Evolutionary conservation across 2,888 invertebrate species (phyloP).

Genomic region (Eupithecia insigniata): DNA sequence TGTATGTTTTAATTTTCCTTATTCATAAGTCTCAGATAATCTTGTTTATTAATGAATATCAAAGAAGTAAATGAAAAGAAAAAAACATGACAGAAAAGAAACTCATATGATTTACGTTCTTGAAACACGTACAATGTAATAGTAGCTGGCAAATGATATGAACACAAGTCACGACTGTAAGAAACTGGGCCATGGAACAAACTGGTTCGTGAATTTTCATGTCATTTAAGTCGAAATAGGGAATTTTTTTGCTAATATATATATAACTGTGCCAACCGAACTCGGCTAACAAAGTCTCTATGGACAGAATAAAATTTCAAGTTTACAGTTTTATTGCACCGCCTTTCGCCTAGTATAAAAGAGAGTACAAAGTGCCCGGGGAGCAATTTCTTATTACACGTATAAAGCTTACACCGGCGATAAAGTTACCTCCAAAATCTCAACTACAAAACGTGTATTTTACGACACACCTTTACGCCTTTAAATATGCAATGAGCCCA

Average conservation of each 20-base stretch:
- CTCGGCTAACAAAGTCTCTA: constrained; percentile 12
- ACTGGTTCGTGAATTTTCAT: constrained; percentile 39
- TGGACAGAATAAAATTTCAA: constrained; percentile 27
- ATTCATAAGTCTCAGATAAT: not conserved
- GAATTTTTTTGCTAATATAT: constrained; percentile 20
- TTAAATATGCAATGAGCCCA: constrained; percentile 48
- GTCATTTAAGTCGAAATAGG: constrained; percentile 18
- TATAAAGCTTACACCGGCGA: constrained; percentile 43
- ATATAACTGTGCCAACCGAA: not conserved
- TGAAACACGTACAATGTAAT: constrained; percentile 42
- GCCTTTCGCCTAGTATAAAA: constrained; percentile 23
- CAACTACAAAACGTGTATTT: constrained; percentile 46
- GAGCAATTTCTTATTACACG: constrained; percentile 44
- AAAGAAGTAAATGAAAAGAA: not conserved
- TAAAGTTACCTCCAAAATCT: constrained; percentile 45
- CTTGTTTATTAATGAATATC: not conserved
- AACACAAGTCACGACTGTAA: constrained; percentile 48
- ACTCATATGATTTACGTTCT: not conserved
- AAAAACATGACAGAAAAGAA: not conserved
- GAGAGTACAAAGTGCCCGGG: constrained; percentile 19
- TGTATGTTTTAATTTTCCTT: not conserved
- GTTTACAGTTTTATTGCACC: constrained; percentile 18
- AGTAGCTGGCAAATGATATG: constrained; percentile 47
- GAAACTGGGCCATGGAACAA: constrained; percentile 52
- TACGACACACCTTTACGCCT: constrained; percentile 48